Percentiles rank a stretch among this genome's conserved stretches.
phyloP scores from a whole-genome alignment of 2,113 vertebrate genomes.

The Melospiza georgiana region DNA sequence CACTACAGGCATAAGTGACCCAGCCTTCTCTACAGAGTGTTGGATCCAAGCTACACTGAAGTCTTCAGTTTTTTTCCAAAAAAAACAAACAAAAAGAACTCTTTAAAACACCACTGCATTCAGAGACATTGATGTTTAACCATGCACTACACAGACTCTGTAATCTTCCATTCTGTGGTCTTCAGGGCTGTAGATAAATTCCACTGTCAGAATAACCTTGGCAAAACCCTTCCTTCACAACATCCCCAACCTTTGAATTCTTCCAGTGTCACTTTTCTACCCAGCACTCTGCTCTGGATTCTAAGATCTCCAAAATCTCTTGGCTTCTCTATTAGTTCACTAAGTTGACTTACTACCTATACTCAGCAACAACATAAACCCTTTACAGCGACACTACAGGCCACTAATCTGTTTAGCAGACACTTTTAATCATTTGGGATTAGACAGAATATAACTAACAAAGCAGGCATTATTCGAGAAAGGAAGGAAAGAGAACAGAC shows the following conservation, averaged over 20 bases:
- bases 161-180: background rate
- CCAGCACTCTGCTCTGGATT: background rate
- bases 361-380: background rate
- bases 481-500: background rate
- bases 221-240: background rate
- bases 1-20: background rate
- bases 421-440: background rate
- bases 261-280: background rate
- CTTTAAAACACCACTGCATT: background rate
- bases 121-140: background rate
- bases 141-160: background rate
- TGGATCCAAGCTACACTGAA: background rate
- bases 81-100: background rate
- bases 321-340: background rate
- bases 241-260: background rate
- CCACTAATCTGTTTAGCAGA: slow-evolving; percentile 16
- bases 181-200: background rate
- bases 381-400: background rate
- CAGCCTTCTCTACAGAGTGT: background rate
- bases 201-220: background rate
- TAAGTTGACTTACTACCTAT: background rate
- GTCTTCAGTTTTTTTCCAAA: background rate
- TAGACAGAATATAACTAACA: background rate
- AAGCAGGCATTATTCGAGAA: background rate
- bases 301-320: background rate